phyloP scores from a whole-genome alignment of 2,797 vertebrate genomes.

The Loriculus beryllinus region DNA sequence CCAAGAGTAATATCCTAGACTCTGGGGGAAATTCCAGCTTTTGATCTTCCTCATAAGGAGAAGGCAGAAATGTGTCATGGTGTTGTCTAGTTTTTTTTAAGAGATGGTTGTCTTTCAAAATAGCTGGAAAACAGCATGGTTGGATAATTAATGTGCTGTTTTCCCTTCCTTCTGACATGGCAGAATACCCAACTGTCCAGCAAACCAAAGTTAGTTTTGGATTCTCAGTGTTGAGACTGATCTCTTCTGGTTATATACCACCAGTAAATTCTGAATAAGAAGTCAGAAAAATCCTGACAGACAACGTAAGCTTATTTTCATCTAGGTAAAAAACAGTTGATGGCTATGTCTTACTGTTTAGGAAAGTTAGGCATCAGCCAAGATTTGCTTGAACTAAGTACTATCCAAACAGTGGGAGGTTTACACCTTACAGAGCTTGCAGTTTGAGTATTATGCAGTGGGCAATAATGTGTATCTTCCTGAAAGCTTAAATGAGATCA shows the following conservation, averaged over 20 bases:
- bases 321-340: not conserved
- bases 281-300: not conserved
- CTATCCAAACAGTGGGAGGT: not conserved
- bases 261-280: not conserved
- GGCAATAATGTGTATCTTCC: not conserved
- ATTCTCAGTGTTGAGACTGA: not conserved
- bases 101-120: not conserved
- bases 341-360: not conserved
- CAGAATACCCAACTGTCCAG: not conserved
- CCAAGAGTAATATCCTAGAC: not conserved
- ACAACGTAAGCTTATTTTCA: not conserved
- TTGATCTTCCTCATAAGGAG: not conserved
- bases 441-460: not conserved
- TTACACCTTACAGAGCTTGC: not conserved
- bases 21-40: not conserved
- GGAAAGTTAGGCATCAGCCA: not conserved
- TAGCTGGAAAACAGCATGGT: not conserved
- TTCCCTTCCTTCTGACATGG: not conserved
- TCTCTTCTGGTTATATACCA: fast-evolving
- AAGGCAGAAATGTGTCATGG: not conserved
- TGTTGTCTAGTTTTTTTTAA: not conserved
- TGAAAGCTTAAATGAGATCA: not conserved
- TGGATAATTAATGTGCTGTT: not conserved
- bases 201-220: not conserved
- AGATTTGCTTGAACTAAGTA: not conserved